Evolutionary conservation across 23 tunicate species (phyloP), one percentile per base, ranked within the genome.

Genomic region (Botrylloides violaceus): DNA sequence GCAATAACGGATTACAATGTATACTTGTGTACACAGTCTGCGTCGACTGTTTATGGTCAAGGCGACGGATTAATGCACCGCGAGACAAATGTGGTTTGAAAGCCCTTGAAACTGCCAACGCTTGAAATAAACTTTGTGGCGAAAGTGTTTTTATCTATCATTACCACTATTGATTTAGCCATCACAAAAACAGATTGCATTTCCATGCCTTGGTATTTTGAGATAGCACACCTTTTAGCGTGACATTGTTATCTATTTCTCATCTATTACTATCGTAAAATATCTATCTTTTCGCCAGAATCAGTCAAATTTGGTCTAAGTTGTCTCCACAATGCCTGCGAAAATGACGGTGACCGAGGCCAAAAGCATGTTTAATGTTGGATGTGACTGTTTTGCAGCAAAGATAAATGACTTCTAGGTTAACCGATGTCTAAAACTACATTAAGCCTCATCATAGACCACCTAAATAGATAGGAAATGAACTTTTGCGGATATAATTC

Each of bases 41-140:
- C n/a, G n/a, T n/a, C n/a, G n/a, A n/a, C n/a, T n/a, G n/a, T n/a
- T n/a, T n/a, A n/a, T n/a, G n/a, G n/a, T n/a, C n/a, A n/a, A n/a
- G n/a, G n/a, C n/a, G n/a, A n/a, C n/a, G n/a, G n/a, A n/a, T n/a
- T n/a, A n/a, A n/a, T n/a, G n/a, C n/a, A n/a, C n/a, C n/a, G n/a
- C n/a, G n/a, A n/a, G n/a, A n/a, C n/a, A n/a, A n/a, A n/a, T 43
- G 15, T 9, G 53, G 53, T 43, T 43, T 43, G 9, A 43, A 43
- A 15, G 53, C 53, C 53, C 53, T 43, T 43, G 53, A 43, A 43
- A 43, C 53, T 43, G 53, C 53, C 53, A 43, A 43, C 53, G 53
- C 9, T 9, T 43, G 53, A 43, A 15, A 43, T 43, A 43, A 9
- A 43, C 53, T 15, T 43, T 43, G 53, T 15, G 53, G 12, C 15